Conservation (phyloP, 1,140 invertebrate species). For the Drosophila pectinifera region DNA sequence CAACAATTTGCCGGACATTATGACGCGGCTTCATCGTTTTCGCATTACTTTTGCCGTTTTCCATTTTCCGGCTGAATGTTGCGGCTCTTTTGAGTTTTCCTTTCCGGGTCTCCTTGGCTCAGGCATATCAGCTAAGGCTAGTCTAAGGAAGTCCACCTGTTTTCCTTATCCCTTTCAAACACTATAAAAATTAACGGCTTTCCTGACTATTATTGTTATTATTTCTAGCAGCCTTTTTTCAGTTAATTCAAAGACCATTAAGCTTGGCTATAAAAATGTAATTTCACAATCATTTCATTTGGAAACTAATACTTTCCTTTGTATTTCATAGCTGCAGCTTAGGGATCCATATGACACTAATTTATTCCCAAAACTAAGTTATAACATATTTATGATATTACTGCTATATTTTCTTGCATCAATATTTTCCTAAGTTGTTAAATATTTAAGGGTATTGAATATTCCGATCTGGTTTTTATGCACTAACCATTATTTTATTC, state of each 20-base stretch:
- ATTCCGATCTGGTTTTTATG: not conserved
- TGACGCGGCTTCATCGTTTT: constrained; percentile 64
- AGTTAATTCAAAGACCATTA: no score
- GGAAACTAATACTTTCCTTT: no score
- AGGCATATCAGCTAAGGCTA: constrained; percentile 11
- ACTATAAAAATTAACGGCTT: not conserved
- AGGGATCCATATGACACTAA: no score
- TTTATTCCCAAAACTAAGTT: not conserved
- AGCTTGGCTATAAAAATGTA: no score
- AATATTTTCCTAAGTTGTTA: not conserved
- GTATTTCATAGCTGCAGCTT: not conserved
- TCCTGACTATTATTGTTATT: no score
- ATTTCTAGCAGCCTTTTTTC: no score
- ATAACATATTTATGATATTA: not conserved
- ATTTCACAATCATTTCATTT: no score
- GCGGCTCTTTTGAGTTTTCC: constrained; percentile 17
- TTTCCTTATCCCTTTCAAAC: not conserved
- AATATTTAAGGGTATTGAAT: constrained; percentile 14
- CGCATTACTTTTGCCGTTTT: constrained; percentile 53
- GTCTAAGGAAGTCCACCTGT: no score
- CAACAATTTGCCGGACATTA: constrained; percentile 64
- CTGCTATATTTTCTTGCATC: not conserved
- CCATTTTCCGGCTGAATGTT: constrained; percentile 42
- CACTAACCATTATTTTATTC: constrained; percentile 28
- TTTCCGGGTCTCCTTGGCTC: not conserved